Evolutionary conservation across 2,797 vertebrate genomes (phyloP), one percentile per base, ranked within the genome.

Genomic region (Emys orbicularis): DNA sequence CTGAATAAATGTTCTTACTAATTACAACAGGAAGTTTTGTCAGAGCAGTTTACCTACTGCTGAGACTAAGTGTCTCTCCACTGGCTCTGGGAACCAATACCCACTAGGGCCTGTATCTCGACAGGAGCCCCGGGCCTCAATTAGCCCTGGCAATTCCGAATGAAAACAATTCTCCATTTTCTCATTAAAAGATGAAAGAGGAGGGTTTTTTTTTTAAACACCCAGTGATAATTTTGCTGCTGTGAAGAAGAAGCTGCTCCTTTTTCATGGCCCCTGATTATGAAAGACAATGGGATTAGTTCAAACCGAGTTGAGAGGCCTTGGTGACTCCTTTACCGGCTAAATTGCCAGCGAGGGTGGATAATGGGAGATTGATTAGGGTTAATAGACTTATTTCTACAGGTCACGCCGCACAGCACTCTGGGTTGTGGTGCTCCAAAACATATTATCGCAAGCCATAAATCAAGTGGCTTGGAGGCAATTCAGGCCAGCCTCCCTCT

Each of bases 361-460:
- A 98, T 98, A 99, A 99, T 98, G 97, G 98, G 98, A 98, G 98
- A 98, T 98, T 98, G 98, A 99, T 99, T 98, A 98, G 98, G 97
- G 96, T 98, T 99, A 98, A 99, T 98, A 98, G 98, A 98, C 98
- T 98, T 98, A 98, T 98, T 99, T 98, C 98, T 98, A 94, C 97
- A 98, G 98, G 98, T 98, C 98, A 98, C 79, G 76, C 97, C 96
- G 97, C 98, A 97, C 95, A 97, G 98, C 95, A 96, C 98, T 96
- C 96, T 97, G 97, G 98, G 97, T 96, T 98, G 97, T 57, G 82
- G 97, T 72, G 87, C 96, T 97, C 95, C 96, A 95, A 97, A 97
- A 95, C 93, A 79, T 91, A 96, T 98, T 98, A 98, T 98, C 97
- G 96, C 96, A 83, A 97, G 98, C 96, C 98, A 98, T 98, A 98